Conservation (phyloP, 2,888 invertebrate genomes). For the Patella ulyssiponensis region DNA sequence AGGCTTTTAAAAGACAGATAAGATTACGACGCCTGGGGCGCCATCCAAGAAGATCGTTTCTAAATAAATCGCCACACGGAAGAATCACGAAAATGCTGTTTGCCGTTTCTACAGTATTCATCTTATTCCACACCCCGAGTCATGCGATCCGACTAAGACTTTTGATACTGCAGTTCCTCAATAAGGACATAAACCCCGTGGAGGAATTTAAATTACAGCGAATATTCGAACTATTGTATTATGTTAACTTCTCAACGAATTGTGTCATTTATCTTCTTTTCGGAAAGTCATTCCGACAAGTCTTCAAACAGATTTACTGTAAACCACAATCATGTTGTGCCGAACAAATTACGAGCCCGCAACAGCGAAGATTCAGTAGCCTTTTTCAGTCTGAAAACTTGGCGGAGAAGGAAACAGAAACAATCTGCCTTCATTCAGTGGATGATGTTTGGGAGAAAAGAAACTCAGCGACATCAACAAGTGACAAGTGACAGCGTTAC, state of each 20-base stretch:
- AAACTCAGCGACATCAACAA: not conserved
- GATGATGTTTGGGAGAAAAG: not conserved
- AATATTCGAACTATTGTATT: slow-evolving; percentile 34
- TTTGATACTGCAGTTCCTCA: slow-evolving; percentile 8
- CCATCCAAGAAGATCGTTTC: not conserved
- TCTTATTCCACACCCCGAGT: slow-evolving; percentile 26
- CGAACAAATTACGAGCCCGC: not conserved
- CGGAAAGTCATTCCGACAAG: slow-evolving; percentile 31
- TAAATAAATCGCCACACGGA: slow-evolving; percentile 21
- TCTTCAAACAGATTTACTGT: slow-evolving; percentile 23
- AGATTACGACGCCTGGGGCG: slow-evolving; percentile 11
- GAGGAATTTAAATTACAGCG: slow-evolving; percentile 28
- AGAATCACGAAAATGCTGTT: slow-evolving; percentile 32
- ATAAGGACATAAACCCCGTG: not conserved
- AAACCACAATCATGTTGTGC: not conserved
- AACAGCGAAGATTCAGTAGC: not conserved
- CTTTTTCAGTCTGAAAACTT: not conserved
- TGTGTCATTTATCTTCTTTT: slow-evolving; percentile 33
- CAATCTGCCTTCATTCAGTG: not conserved
- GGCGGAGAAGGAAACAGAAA: not conserved
- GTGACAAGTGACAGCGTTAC: too few species aligned
- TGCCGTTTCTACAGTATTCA: slow-evolving; percentile 24
- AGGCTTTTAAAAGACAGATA: not conserved
- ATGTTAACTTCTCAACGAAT: slow-evolving; percentile 38
- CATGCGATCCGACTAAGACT: slow-evolving; percentile 28